Evolutionary conservation across 2,797 vertebrate species (phyloP).

Genomic region (Ctenopoma multispine): DNA sequence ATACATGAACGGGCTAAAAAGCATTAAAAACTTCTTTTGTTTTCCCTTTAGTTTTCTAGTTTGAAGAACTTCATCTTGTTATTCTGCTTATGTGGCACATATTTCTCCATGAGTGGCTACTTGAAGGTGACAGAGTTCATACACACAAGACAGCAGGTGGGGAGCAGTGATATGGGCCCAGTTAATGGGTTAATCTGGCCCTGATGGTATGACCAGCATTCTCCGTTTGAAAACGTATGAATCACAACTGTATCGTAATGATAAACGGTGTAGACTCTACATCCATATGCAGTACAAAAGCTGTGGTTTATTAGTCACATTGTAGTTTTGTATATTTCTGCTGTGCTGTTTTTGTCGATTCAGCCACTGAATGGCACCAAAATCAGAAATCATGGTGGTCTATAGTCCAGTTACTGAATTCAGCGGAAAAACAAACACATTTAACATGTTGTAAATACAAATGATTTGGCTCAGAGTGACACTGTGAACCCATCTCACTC

Average conservation of each 20-base stretch:
- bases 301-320: neutral
- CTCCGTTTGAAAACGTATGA: neutral
- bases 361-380: too few relatives aligned
- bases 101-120: neutral
- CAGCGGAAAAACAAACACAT: neutral
- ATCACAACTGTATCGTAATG: neutral
- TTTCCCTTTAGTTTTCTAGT: too few relatives aligned
- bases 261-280: neutral
- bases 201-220: neutral
- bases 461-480: neutral
- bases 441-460: neutral
- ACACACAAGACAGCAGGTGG: neutral
- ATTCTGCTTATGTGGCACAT: too few relatives aligned
- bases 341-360: neutral
- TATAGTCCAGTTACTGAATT: neutral
- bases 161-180: neutral
- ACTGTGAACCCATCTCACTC: constrained; percentile 4
- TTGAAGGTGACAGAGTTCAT: neutral
- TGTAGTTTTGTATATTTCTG: neutral
- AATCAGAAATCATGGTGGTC: neutral
- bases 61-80: too few relatives aligned
- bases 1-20: too few relatives aligned
- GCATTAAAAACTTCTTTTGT: too few relatives aligned
- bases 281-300: neutral
- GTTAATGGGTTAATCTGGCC: neutral